A percentile compares a stretch with the other conserved stretches of the same genome.
Evolutionary conservation across 2,888 invertebrate species (phyloP).

Genomic region (Stenodema calcarata): DNA sequence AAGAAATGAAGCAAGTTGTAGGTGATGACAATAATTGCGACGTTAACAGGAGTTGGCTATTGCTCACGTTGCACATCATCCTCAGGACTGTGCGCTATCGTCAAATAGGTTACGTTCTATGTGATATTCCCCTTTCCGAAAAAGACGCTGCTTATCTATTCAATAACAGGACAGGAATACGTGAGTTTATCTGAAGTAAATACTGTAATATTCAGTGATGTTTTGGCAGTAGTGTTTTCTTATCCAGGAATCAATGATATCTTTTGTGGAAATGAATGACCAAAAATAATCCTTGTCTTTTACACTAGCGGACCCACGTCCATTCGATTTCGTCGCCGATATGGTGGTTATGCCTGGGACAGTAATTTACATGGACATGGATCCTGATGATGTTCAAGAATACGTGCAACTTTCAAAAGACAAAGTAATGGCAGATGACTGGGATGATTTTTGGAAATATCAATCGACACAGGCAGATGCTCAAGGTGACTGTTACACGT

Average conservation of each 20-base stretch:
- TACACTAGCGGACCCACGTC: not conserved
- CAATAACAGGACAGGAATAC: not conserved
- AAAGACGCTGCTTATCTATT: constrained; percentile 27
- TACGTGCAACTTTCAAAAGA: not conserved
- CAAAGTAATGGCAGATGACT: not conserved
- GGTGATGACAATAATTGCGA: constrained; percentile 18
- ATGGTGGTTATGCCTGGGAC: not conserved
- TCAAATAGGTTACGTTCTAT: constrained; percentile 16
- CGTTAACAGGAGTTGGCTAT: constrained; percentile 24
- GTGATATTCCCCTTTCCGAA: constrained; percentile 30
- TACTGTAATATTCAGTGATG: too few relatives aligned
- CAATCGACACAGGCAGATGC: not conserved
- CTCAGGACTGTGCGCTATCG: constrained; percentile 28
- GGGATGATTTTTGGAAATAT: constrained; percentile 6
- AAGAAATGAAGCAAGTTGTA: constrained; percentile 30
- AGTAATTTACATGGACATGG: not conserved
- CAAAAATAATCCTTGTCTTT: not conserved
- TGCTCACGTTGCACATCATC: not conserved
- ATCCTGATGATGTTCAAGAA: not conserved
- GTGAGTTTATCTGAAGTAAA: not conserved
- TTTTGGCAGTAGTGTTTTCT: not conserved
- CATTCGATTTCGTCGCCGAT: not conserved
- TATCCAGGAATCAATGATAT: too few relatives aligned
- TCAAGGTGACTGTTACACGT: not conserved
- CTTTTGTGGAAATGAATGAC: not conserved